These are phyloP conservation scores for Notoglanidium macrostoma DNA, from an alignment of 2,797 vertebrate genomes.

Conservation along the genomic window DNA sequence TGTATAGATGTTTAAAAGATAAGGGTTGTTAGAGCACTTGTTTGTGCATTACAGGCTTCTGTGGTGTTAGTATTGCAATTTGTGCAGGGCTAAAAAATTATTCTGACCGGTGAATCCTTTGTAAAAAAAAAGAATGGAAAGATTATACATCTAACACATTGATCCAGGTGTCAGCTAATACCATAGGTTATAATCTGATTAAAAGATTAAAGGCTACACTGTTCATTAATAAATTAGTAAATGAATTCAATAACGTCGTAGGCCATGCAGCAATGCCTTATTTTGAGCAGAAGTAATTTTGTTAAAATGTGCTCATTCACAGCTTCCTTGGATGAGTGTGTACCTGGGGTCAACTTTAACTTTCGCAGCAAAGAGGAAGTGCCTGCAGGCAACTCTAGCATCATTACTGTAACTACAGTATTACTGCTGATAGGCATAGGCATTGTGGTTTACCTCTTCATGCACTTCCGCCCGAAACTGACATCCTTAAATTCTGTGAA, in stretches of 20 bases:
- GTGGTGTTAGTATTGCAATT: background rate
- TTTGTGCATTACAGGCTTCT: background rate
- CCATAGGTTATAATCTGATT: background rate
- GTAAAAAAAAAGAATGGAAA: background rate
- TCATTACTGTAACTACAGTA: slow-evolving; percentile 68
- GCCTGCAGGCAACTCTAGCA: slow-evolving; percentile 55
- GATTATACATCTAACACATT: background rate
- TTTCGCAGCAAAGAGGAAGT: slow-evolving; percentile 26
- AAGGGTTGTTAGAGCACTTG: background rate
- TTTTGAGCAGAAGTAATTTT: background rate
- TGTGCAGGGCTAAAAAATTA: background rate
- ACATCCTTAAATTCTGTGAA: slow-evolving; percentile 54
- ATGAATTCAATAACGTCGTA: too few relatives aligned
- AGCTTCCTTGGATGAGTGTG: slow-evolving; percentile 71
- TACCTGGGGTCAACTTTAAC: slow-evolving; percentile 68
- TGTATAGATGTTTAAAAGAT: background rate
- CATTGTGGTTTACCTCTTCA: slow-evolving; percentile 73
- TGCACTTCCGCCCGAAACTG: slow-evolving; percentile 66
- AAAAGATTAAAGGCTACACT: background rate
- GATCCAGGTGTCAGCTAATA: background rate
- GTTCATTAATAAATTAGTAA: background rate
- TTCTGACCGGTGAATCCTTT: background rate
- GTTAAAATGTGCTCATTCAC: slow-evolving; percentile 8
- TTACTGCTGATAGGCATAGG: slow-evolving; percentile 75
- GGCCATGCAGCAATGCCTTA: background rate